Conservation (phyloP, 2,113 vertebrate species). For the Eptesicus fuscus region DNA sequence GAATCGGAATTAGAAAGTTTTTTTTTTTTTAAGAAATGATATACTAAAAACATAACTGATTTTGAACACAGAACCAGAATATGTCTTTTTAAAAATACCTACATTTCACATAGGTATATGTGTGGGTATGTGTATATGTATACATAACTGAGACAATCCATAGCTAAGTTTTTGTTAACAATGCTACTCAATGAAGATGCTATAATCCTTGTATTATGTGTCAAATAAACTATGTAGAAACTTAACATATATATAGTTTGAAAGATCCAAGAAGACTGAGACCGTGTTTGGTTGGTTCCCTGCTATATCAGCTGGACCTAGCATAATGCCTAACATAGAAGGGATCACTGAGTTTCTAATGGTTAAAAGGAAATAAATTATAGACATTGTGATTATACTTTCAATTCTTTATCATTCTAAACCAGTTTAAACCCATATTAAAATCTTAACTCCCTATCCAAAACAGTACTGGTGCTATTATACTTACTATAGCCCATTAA, state of each 20-base stretch:
- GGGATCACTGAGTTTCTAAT: background rate
- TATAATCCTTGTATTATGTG: background rate
- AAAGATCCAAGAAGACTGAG: background rate
- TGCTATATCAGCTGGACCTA: background rate
- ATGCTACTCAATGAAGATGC: background rate
- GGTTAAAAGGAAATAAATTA: background rate
- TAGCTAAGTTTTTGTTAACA: background rate
- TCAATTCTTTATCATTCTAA: background rate
- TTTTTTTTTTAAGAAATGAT: background rate
- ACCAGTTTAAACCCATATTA: background rate
- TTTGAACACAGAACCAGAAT: background rate
- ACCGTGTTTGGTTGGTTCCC: background rate
- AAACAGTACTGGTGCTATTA: background rate
- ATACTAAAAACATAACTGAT: background rate
- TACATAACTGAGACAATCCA: background rate
- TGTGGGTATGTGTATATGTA: background rate
- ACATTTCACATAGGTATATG: background rate
- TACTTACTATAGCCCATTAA: conserved; percentile 98
- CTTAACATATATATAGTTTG: background rate
- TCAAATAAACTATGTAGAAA: background rate
- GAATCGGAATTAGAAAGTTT: background rate
- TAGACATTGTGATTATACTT: background rate
- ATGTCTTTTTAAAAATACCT: background rate
- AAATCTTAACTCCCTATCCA: background rate
- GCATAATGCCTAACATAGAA: background rate